Percentiles rank a stretch among this genome's conserved stretches.
These are phyloP conservation scores for Aythya fuligula DNA, from an alignment of 2,797 vertebrate species.

Conservation along the genomic window DNA sequence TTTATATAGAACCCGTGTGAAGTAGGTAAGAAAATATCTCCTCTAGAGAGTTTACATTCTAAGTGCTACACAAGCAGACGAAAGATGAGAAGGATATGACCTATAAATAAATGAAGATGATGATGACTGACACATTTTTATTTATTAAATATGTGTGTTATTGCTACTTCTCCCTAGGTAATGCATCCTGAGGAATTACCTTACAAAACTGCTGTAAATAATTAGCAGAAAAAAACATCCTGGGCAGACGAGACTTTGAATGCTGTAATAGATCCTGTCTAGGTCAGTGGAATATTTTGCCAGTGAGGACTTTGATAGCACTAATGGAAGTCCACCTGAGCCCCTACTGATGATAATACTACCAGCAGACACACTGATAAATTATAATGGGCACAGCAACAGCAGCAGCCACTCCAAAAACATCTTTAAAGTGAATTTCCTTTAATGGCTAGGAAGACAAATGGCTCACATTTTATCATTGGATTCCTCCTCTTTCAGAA, in stretches of 20 bases:
- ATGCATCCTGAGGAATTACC: not conserved
- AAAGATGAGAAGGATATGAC: not conserved
- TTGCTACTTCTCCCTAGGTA: constrained; percentile 14
- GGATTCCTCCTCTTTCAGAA: constrained; percentile 62
- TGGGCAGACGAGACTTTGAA: constrained; percentile 3
- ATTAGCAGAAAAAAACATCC: constrained; percentile 23
- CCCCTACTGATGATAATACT: constrained; percentile 33
- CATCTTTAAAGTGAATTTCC: constrained; percentile 57
- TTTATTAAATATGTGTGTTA: constrained; percentile 33
- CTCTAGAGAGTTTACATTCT: not conserved
- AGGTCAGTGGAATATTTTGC: constrained; percentile 50
- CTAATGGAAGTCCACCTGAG: constrained; percentile 55
- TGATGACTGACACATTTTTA: constrained; percentile 41
- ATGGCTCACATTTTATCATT: constrained; percentile 67
- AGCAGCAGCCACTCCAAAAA: constrained; percentile 39
- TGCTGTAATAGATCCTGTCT: constrained; percentile 7
- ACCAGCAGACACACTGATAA: constrained; percentile 43
- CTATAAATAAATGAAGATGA: constrained; percentile 33
- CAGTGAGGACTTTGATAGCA: not conserved
- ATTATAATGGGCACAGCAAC: constrained; percentile 39
- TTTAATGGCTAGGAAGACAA: constrained; percentile 64
- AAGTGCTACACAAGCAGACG: not conserved
- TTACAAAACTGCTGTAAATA: constrained; percentile 25
- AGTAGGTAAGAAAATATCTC: not conserved
- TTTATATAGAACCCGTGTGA: not conserved